Evolutionary conservation across 2,797 vertebrate species (phyloP).

Genomic region (Bufotes viridis): DNA sequence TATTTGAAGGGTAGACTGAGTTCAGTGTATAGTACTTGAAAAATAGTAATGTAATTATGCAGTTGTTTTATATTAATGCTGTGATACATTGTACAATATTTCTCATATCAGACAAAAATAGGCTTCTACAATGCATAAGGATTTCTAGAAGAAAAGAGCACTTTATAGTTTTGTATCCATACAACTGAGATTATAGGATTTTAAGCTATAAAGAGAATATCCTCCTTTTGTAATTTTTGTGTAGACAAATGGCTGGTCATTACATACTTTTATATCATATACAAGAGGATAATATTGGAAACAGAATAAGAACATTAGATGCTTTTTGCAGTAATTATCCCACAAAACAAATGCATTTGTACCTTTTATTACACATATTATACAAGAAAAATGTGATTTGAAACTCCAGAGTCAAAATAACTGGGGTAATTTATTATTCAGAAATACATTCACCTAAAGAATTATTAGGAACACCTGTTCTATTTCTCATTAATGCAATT

Average conservation of each 20-base stretch:
- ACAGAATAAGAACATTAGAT: not conserved
- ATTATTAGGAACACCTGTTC: no score
- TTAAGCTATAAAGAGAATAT: not conserved
- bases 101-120: not conserved
- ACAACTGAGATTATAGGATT: not conserved
- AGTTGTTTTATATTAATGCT: not conserved
- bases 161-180: not conserved
- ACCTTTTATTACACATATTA: no score
- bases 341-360: not conserved
- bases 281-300: not conserved
- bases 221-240: not conserved
- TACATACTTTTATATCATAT: not conserved
- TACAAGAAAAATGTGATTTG: no score
- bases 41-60: not conserved
- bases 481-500: no score
- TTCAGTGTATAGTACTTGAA: not conserved
- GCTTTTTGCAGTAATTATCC: not conserved
- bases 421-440: no score
- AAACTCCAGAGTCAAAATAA: no score
- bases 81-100: not conserved
- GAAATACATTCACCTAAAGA: no score
- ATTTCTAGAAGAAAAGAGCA: not conserved
- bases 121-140: not conserved
- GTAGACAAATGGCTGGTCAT: not conserved
- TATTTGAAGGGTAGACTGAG: not conserved